phyloP scores from a whole-genome alignment of 2,888 invertebrate species.

The Lysandra coridon region DNA sequence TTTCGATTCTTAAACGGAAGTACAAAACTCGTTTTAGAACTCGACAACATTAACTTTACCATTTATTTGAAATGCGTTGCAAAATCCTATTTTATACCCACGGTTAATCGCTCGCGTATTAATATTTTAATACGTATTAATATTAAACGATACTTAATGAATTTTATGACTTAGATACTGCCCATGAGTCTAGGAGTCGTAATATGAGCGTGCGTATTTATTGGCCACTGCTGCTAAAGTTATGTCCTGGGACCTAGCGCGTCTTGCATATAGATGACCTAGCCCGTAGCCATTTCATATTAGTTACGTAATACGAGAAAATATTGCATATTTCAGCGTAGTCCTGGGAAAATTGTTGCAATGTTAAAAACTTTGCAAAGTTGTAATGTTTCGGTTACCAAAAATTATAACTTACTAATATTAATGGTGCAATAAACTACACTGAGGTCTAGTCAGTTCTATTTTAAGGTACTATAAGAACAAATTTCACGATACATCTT shows the following conservation, averaged over 20 bases:
- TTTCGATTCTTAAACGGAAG: neutral
- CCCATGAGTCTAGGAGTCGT: neutral
- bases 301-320: neutral
- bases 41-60: neutral
- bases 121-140: neutral
- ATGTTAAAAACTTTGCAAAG: neutral
- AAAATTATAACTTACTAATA: too few relatives aligned
- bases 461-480: too few relatives aligned
- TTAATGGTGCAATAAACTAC: too few relatives aligned
- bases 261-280: conserved; percentile 7
- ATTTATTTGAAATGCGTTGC: neutral
- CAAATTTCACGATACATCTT: too few relatives aligned
- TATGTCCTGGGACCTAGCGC: neutral
- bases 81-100: neutral
- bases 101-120: neutral
- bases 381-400: neutral
- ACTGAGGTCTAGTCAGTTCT: too few relatives aligned
- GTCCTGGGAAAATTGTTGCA: neutral
- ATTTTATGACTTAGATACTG: neutral
- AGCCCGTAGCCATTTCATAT: neutral
- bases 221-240: neutral
- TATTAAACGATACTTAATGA: neutral
- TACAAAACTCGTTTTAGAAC: neutral
- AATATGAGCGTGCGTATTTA: neutral
- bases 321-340: neutral